A percentile compares a stretch with the other conserved stretches of the same genome.
These are phyloP conservation scores for Lytechinus pictus DNA, from an alignment of 35 echinoderm and acorn worm genomes.

Conservation along the genomic window DNA sequence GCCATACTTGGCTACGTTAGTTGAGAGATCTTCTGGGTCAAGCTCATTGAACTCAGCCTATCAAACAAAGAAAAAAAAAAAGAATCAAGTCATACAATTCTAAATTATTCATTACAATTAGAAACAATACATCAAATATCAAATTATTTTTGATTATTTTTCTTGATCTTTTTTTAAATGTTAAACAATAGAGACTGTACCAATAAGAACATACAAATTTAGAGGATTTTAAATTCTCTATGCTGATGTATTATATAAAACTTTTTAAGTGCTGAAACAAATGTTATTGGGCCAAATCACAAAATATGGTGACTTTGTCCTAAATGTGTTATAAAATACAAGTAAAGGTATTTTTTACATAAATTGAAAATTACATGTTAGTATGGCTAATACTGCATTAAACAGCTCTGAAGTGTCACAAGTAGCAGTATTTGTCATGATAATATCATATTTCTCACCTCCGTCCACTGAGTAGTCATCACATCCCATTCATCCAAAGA, in stretches of 20 bases:
- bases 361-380: too few relatives aligned
- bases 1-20: constrained; percentile 82
- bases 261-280: too few relatives aligned
- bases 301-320: neutral
- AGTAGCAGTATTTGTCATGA: neutral
- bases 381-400: too few relatives aligned
- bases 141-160: too few relatives aligned
- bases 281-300: too few relatives aligned
- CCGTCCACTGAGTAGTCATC: constrained; percentile 78
- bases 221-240: too few relatives aligned
- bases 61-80: neutral
- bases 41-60: constrained; percentile 81
- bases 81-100: neutral
- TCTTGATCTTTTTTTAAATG: too few relatives aligned
- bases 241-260: too few relatives aligned
- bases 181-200: too few relatives aligned
- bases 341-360: too few relatives aligned
- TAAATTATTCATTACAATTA: neutral
- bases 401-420: too few relatives aligned
- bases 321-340: neutral
- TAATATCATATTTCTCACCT: constrained; percentile 54
- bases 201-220: too few relatives aligned
- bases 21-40: constrained; percentile 82
- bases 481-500: constrained; percentile 93
- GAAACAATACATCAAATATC: neutral